Percentiles rank a stretch among this genome's conserved stretches.
phyloP scores from a whole-genome alignment of 2,113 vertebrate genomes.

The Gymnogyps californianus region DNA sequence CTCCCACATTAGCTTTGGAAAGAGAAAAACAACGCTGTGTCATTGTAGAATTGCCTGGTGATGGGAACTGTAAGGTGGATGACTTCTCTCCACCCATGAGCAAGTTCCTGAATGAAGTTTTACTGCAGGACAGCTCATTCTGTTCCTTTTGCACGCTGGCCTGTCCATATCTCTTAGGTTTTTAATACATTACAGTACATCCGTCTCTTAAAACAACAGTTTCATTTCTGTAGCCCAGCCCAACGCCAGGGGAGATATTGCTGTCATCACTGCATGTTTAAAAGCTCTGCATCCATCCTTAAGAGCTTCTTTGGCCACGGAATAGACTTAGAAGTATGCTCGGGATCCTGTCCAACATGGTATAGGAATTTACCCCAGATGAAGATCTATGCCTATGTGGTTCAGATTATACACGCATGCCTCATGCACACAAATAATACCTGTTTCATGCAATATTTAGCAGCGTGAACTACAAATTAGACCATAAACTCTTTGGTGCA shows the following conservation, averaged over 20 bases:
- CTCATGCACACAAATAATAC: not conserved
- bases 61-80: conserved; percentile 41
- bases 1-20: conserved; percentile 10
- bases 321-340: not conserved
- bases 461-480: not conserved
- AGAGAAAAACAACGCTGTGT: conserved; percentile 17
- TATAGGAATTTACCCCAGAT: not conserved
- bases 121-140: conserved; percentile 5
- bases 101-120: conserved; percentile 52
- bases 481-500: not conserved
- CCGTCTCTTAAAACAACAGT: not conserved
- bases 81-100: conserved; percentile 43
- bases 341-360: accelerated
- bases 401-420: not conserved
- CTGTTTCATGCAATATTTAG: conserved; percentile 5
- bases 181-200: conserved; percentile 9
- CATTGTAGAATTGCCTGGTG: conserved; percentile 10
- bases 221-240: not conserved
- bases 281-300: not conserved
- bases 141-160: not conserved
- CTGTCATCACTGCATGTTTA: not conserved
- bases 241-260: not conserved
- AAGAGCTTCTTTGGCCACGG: not conserved
- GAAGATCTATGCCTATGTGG: not conserved
- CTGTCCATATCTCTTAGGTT: conserved; percentile 17